phyloP scores from a whole-genome alignment of 53 echinoderm and acorn worm species.

The Henricia sp. region DNA sequence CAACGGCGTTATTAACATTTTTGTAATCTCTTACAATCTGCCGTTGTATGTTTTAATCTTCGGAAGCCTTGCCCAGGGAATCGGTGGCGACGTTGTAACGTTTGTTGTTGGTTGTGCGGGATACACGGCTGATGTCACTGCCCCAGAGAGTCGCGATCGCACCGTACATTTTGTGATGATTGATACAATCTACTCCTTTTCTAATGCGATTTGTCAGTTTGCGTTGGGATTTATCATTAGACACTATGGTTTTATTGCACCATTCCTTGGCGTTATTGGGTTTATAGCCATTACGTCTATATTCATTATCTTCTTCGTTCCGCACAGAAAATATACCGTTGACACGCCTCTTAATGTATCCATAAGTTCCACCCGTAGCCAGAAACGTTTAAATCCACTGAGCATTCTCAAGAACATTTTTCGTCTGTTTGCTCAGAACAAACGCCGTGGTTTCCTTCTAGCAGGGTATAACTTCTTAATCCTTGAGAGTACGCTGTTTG shows the following conservation, averaged over 20 bases:
- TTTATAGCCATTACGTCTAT: neutral
- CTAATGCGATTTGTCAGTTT: constrained; percentile 34
- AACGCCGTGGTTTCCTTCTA: constrained; percentile 5
- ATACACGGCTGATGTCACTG: constrained; percentile 57
- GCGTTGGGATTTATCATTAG: constrained; percentile 35
- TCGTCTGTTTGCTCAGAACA: neutral
- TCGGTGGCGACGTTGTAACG: constrained; percentile 25
- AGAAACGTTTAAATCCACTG: neutral
- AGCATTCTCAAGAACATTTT: constrained; percentile 21
- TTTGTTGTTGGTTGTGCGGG: constrained; percentile 45
- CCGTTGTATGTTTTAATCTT: constrained; percentile 32
- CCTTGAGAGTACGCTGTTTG: neutral
- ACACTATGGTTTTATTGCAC: constrained; percentile 24
- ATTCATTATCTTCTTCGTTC: neutral
- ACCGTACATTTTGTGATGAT: constrained; percentile 53
- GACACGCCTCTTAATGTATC: neutral
- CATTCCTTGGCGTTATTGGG: neutral
- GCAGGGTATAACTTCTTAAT: constrained; percentile 11
- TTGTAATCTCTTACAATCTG: constrained; percentile 2
- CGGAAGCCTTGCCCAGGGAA: constrained; percentile 16
- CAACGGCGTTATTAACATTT: neutral
- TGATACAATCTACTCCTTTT: constrained; percentile 23
- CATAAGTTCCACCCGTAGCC: neutral
- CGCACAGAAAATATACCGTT: neutral
- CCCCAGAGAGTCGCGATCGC: constrained; percentile 23